Conservation (phyloP, 2,888 invertebrate species). For the Cloeon dipterum region DNA sequence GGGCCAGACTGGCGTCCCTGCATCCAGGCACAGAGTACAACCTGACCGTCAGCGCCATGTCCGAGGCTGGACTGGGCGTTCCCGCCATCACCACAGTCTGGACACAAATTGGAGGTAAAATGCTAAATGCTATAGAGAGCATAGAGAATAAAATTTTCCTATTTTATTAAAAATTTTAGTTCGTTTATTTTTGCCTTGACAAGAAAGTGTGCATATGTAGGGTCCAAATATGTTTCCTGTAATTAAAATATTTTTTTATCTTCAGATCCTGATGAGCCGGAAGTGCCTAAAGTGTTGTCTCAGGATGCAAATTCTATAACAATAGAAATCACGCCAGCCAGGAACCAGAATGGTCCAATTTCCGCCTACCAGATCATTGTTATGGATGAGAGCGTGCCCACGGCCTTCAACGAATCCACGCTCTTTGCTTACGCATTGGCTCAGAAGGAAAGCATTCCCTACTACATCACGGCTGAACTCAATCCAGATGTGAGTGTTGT, state of each 20-base stretch:
- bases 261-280: conserved; percentile 41
- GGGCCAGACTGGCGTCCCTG: conserved; percentile 21
- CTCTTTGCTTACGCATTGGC: conserved; percentile 43
- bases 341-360: conserved; percentile 57
- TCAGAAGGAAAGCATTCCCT: conserved; percentile 38
- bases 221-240: background rate
- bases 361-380: conserved; percentile 50
- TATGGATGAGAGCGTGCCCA: conserved; percentile 30
- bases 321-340: conserved; percentile 39
- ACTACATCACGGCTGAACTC: conserved; percentile 66
- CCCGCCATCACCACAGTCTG: conserved; percentile 29
- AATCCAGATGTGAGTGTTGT: conserved; percentile 27
- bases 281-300: conserved; percentile 35
- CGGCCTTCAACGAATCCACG: conserved; percentile 32
- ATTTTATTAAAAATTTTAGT: too few relatives aligned
- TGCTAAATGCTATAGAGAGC: too few relatives aligned
- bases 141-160: too few relatives aligned
- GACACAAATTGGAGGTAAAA: conserved; percentile 39
- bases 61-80: conserved; percentile 32
- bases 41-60: conserved; percentile 42
- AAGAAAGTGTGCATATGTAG: conserved; percentile 11
- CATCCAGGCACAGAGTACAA: conserved; percentile 55
- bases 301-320: conserved; percentile 35
- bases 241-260: conserved; percentile 8
- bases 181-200: background rate